Evolutionary conservation across 1,140 invertebrate species (phyloP).

Genomic region (Protaetia brevitarsis): DNA sequence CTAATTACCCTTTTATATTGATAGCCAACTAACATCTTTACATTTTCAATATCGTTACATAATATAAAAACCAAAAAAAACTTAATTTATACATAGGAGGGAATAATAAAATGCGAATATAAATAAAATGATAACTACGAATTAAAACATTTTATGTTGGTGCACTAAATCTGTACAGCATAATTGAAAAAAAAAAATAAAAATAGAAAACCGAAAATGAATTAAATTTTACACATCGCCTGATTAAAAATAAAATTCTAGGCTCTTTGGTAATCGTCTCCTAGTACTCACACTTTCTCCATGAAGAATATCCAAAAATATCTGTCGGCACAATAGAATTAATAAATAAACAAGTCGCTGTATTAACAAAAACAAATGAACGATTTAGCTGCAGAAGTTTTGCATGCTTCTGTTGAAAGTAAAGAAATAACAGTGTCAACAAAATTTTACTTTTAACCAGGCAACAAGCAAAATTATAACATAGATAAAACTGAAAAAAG

Average conservation of each 20-base stretch:
- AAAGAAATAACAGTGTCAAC: not conserved
- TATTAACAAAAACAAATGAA: not conserved
- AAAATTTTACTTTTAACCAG: conserved; percentile 24
- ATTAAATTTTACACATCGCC: conserved; percentile 22
- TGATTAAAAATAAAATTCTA: conserved; percentile 33
- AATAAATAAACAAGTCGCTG: not conserved
- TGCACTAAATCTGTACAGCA: not conserved
- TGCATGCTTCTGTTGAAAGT: not conserved
- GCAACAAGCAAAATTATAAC: conserved; percentile 19
- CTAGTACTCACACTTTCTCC: conserved; percentile 43
- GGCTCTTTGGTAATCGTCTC: not conserved
- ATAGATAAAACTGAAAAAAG: not conserved
- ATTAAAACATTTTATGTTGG: not conserved
- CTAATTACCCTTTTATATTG: too few relatives aligned
- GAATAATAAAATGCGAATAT: too few relatives aligned
- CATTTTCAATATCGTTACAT: too few relatives aligned
- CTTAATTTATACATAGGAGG: too few relatives aligned
- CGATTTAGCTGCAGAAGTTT: not conserved
- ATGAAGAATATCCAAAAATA: conserved; percentile 40
- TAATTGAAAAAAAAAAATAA: conserved; percentile 25
- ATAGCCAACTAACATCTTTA: too few relatives aligned
- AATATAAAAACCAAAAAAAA: too few relatives aligned
- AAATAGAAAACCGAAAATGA: not conserved
- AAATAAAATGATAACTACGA: not conserved
- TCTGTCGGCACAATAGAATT: conserved; percentile 33